Percentiles rank a stretch among this genome's conserved stretches.
Conservation (phyloP, 2,113 vertebrate genomes). For the Stictonetta naevosa region DNA sequence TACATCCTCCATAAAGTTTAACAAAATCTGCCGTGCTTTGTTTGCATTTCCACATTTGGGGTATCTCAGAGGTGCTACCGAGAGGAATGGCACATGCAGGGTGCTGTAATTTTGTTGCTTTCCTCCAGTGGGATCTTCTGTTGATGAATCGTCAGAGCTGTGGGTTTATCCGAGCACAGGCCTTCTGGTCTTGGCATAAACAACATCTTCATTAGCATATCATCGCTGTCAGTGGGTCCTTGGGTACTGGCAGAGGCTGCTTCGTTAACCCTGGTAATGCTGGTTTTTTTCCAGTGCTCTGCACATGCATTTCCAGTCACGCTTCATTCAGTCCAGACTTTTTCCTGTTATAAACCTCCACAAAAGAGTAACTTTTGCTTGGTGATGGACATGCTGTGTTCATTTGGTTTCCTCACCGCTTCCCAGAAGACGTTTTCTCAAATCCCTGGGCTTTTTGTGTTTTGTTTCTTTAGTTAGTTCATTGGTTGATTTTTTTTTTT, state of each 20-base stretch:
- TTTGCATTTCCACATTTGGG: accelerated
- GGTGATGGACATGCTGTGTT: not conserved
- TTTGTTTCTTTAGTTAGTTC: not conserved
- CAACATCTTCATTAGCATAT: not conserved
- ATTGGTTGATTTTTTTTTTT: not conserved
- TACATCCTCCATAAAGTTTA: no score
- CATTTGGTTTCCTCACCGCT: not conserved
- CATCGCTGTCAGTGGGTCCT: not conserved
- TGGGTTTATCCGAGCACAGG: not conserved
- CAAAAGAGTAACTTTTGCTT: not conserved
- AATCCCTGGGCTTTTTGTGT: not conserved
- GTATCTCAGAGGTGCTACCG: not conserved
- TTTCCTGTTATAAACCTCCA: not conserved
- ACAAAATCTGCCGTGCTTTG: not conserved
- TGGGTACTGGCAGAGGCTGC: not conserved
- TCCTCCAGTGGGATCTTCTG: not conserved
- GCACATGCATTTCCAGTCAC: not conserved
- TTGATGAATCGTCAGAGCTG: not conserved
- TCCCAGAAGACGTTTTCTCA: not conserved
- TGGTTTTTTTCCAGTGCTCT: not conserved
- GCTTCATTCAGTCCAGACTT: not conserved
- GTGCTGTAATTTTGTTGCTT: not conserved
- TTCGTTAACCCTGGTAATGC: not conserved
- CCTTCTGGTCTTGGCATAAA: not conserved
- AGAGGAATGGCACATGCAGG: not conserved